Evolutionary conservation across 2,888 invertebrate species (phyloP), one percentile per base, ranked within the genome.

Genomic region (Thyatira batis): DNA sequence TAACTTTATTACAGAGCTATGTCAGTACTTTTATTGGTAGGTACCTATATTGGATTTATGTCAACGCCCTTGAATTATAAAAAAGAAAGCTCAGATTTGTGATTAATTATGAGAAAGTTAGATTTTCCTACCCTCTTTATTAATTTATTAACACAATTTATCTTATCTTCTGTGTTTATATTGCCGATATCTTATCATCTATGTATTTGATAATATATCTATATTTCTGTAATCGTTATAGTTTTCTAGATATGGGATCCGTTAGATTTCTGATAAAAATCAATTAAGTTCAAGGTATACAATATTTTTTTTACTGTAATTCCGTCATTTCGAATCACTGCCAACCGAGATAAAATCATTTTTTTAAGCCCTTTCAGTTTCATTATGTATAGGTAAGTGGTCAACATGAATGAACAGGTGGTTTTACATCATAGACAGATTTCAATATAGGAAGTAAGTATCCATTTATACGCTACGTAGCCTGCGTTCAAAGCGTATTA

Each of bases 1-100:
- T 48, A 27, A 27, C 54, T 52, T 39, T 48, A 53, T 27, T 49
- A 52, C 33, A 50, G 45, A 43, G n/a, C 3, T 3, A 13, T 33
- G 39, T 23, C 39, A 39, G 17, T 39, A 39, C 30, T 30, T 17
- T 39, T 39, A 8, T 39, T n/a, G n/a, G n/a, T n/a, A n/a, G n/a
- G n/a, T n/a, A 17, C 39, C n/a, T 13, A 33, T 33, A 33, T 23
- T 3, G 23, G 23, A 4, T 23, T 39, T 39, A 1, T 8, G 39
- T 39, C 17, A 9, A 17, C 17, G 39, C n/a, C 13, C 13, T 39
- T 5, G 39, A 5, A 11, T 33, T 33, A 13, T 33, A 13, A 8
- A 17, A 5, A 8, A 17, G 17, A 39, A 39, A 17, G 8, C 17
- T 1, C 39, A 39, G n/a, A 39, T 39, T 39, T 13, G 13, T 13